A percentile compares a stretch with the other conserved stretches of the same genome.
These are phyloP conservation scores for Eurytoma californica DNA, from an alignment of 2,888 invertebrate genomes.

Conservation along the genomic window DNA sequence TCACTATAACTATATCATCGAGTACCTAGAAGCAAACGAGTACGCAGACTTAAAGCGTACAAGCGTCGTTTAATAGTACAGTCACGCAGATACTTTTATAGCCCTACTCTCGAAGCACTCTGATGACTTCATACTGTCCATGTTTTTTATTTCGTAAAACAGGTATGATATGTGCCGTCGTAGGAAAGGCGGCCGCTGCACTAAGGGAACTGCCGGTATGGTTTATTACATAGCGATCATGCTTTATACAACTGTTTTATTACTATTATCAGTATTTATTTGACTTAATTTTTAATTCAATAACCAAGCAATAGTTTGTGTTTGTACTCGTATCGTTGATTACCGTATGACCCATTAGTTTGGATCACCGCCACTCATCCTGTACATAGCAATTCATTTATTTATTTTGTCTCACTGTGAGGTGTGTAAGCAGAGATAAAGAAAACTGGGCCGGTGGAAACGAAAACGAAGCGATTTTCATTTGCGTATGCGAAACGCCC, in stretches of 20 bases:
- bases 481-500: conserved; percentile 24
- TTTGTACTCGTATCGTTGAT: conserved; percentile 9
- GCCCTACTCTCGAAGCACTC: conserved; percentile 50
- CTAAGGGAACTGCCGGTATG: conserved; percentile 98
- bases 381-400: conserved; percentile 45
- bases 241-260: conserved; percentile 46
- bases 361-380: conserved; percentile 25
- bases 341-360: conserved; percentile 24
- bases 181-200: conserved; percentile 97
- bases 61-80: conserved; percentile 43
- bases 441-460: conserved; percentile 40
- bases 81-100: conserved; percentile 52
- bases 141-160: conserved; percentile 76
- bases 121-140: conserved; percentile 71
- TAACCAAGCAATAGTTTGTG: conserved; percentile 12
- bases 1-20: conserved; percentile 16
- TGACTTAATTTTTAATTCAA: conserved; percentile 19
- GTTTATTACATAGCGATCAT: conserved; percentile 70
- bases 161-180: conserved; percentile 99
- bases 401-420: conserved; percentile 2
- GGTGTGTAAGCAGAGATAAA: conserved; percentile 5
- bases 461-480: conserved; percentile 54
- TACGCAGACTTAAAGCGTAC: conserved; percentile 36
- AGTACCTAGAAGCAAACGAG: conserved; percentile 1
- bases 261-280: conserved; percentile 12